phyloP scores from a whole-genome alignment of 1,140 invertebrate genomes.

The Zelostemma sp. region DNA sequence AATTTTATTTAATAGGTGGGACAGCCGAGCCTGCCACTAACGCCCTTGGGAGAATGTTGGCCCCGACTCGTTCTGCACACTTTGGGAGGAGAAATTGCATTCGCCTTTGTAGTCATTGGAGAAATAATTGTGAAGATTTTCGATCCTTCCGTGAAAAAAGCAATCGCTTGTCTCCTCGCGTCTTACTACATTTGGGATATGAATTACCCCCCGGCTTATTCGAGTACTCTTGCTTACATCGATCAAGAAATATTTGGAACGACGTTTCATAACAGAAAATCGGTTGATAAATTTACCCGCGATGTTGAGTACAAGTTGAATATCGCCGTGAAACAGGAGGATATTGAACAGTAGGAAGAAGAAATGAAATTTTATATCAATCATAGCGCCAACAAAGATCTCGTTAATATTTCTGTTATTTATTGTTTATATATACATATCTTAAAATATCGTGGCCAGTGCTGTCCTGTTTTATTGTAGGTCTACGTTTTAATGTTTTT shows the following conservation, averaged over 20 bases:
- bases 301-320: neutral
- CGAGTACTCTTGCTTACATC: slow-evolving; percentile 8
- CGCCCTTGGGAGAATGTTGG: neutral
- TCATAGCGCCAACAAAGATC: too few relatives aligned
- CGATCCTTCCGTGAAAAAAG: slow-evolving; percentile 8
- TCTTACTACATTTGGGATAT: slow-evolving; percentile 12
- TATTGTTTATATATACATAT: too few relatives aligned
- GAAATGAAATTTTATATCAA: too few relatives aligned
- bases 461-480: too few relatives aligned
- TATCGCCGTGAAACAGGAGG: too few relatives aligned
- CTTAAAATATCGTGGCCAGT: too few relatives aligned
- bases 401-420: too few relatives aligned
- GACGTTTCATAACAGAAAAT: neutral
- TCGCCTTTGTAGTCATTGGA: slow-evolving; percentile 1
- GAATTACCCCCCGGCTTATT: slow-evolving; percentile 8
- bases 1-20: neutral
- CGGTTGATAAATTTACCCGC: neutral
- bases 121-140: slow-evolving; percentile 3
- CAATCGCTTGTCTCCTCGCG: slow-evolving; percentile 8
- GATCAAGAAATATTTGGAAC: slow-evolving; percentile 16
- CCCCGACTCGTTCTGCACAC: slow-evolving; percentile 11
- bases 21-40: neutral
- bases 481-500: too few relatives aligned
- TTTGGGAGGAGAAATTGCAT: neutral
- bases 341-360: too few relatives aligned